Percentiles rank a stretch among this genome's conserved stretches.
phyloP scores from a whole-genome alignment of 2,888 invertebrate species.

The Sericinus montela region DNA sequence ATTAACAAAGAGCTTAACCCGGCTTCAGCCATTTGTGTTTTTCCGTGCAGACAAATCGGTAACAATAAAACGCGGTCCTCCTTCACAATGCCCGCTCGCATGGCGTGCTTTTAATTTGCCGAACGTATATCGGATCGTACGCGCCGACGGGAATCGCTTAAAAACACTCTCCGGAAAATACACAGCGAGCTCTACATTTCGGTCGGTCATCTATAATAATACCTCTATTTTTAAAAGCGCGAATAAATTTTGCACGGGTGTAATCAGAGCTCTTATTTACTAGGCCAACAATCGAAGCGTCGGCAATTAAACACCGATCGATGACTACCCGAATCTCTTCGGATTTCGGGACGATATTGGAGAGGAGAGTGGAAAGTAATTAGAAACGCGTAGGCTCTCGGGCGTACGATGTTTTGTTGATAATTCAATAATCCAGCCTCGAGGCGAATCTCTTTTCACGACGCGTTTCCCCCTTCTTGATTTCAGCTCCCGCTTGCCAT shows the following conservation, averaged over 20 bases:
- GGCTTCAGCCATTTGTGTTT: slow-evolving; percentile 68
- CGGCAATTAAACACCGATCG: slow-evolving; percentile 51
- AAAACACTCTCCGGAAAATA: slow-evolving; percentile 67
- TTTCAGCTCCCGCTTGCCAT: slow-evolving; percentile 22
- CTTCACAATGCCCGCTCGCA: slow-evolving; percentile 68
- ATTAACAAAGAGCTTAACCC: slow-evolving; percentile 69
- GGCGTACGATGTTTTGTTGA: slow-evolving; percentile 72
- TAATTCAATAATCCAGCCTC: slow-evolving; percentile 72
- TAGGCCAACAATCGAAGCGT: slow-evolving; percentile 37
- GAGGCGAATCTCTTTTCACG: slow-evolving; percentile 57
- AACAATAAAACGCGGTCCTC: slow-evolving; percentile 67
- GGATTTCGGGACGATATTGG: slow-evolving; percentile 55
- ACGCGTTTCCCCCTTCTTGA: slow-evolving; percentile 32
- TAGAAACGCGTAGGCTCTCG: slow-evolving; percentile 60
- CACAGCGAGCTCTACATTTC: slow-evolving; percentile 36
- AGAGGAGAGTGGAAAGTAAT: slow-evolving; percentile 64
- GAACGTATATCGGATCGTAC: slow-evolving; percentile 60
- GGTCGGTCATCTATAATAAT: slow-evolving; percentile 32
- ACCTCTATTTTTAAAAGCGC: slow-evolving; percentile 13
- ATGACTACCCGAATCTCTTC: slow-evolving; percentile 59
- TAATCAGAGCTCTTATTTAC: slow-evolving; percentile 27
- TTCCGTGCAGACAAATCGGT: slow-evolving; percentile 71
- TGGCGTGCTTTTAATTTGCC: slow-evolving; percentile 76
- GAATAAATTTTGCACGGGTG: slow-evolving; percentile 23
- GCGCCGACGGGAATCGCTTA: slow-evolving; percentile 53